These are phyloP conservation scores for Itoplectis maculator DNA, from an alignment of 2,888 invertebrate genomes.

Conservation along the genomic window DNA sequence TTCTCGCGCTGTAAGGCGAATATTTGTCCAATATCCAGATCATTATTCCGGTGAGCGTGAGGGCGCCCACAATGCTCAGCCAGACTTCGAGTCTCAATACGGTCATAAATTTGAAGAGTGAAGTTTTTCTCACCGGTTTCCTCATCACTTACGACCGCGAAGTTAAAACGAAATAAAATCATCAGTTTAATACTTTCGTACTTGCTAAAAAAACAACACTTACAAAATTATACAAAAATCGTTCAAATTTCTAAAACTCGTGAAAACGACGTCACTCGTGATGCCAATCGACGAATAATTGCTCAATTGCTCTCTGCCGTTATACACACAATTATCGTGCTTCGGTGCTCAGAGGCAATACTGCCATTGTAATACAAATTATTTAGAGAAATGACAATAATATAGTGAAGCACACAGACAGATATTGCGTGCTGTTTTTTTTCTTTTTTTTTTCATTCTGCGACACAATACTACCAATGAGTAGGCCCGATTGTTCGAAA, in stretches of 20 bases:
- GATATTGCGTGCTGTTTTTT: not conserved
- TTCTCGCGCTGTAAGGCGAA: constrained; percentile 94
- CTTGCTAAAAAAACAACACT: not conserved
- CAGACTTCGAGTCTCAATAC: constrained; percentile 95
- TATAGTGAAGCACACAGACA: constrained; percentile 30
- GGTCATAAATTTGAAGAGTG: constrained; percentile 97
- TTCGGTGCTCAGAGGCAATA: not conserved
- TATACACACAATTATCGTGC: constrained; percentile 6
- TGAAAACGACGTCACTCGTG: constrained; percentile 17
- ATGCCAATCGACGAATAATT: not conserved
- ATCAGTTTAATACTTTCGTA: not conserved
- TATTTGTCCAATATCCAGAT: constrained; percentile 95
- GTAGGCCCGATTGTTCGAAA: constrained; percentile 96
- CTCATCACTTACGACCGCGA: constrained; percentile 89
- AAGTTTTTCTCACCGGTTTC: constrained; percentile 92
- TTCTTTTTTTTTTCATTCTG: constrained; percentile 13
- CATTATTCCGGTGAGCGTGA: constrained; percentile 93
- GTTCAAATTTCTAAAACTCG: not conserved
- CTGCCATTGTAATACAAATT: not conserved
- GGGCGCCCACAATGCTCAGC: constrained; percentile 94
- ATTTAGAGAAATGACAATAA: not conserved
- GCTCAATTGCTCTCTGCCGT: not conserved
- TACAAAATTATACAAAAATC: not conserved
- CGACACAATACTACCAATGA: constrained; percentile 88
- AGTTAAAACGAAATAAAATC: constrained; percentile 16